Evolutionary conservation across 2,797 vertebrate species (phyloP), one percentile per base, ranked within the genome.

Genomic region (Fundulus diaphanus): DNA sequence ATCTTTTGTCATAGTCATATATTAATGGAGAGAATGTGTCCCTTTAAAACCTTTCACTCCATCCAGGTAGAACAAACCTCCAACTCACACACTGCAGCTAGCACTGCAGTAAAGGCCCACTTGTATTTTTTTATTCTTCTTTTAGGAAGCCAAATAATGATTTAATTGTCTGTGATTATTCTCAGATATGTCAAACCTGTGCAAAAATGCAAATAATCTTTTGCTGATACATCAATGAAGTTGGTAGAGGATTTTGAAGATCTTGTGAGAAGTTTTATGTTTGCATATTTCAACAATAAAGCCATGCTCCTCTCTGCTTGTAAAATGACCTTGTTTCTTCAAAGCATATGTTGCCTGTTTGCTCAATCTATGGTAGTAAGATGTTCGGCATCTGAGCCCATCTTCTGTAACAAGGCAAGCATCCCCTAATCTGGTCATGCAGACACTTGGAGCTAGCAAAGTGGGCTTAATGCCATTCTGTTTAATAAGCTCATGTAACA

Each of bases 41-140:
- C 80, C 85, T 82, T 85, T 90, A 92, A 94, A 94, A 94, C 90
- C 91, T 93, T 93, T 91, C 71, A 79, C 78, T 90, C 90, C 86
- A 79, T 74, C 84, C 86, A 92, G 88, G 86, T 74, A 88, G 73
- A 91, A 81, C 40, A 54, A 77, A 79, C 73, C 82, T 82, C 78
- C 86, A 90, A 80, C 77, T 88, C 86, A 88, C 83, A 87, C 80
- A 87, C 83, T 85, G 87, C 85, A 81, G 80, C 79, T 81, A 82
- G 69, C 69, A 73, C 83, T 85, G 77, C 83, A 83, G 65, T 61
- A 85, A 88, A 86, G 80, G 61, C 54, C 77, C 73, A 74, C 79
- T 81, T 82, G 85, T 49, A 73, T 61, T 82, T 54, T 8, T 16
- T 63, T 37, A 31, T 37, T 63, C 20, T 35, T 33, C 15, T 59